These are phyloP conservation scores for Erythrocercus mccallii DNA, from an alignment of 2,113 vertebrate species.

Conservation along the genomic window DNA sequence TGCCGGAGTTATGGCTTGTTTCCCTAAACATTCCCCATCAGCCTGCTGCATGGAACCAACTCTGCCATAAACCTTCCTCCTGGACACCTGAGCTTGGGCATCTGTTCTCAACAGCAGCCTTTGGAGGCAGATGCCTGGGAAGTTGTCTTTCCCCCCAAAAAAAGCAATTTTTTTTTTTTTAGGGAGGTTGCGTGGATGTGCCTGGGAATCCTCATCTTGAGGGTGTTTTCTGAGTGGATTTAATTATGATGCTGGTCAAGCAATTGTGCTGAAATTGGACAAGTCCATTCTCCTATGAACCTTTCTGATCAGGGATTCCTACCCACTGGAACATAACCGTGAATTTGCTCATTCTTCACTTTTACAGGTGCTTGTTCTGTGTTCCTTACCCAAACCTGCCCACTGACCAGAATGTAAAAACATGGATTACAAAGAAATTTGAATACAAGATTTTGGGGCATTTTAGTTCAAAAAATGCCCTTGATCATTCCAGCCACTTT, in stretches of 20 bases:
- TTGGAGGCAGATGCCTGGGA: not conserved
- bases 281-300: not conserved
- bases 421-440: not conserved
- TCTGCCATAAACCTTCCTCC: not conserved
- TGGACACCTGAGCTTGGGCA: not conserved
- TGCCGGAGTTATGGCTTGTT: not conserved
- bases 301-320: not conserved
- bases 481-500: not conserved
- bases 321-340: not conserved
- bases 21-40: not conserved
- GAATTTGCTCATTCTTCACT: not conserved
- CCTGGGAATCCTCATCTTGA: not conserved
- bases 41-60: not conserved
- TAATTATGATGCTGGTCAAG: not conserved
- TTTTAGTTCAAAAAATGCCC: not conserved
- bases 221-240: not conserved
- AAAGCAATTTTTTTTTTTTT: accelerated
- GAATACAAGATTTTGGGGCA: not conserved
- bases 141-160: not conserved
- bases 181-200: not conserved
- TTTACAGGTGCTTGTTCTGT: not conserved
- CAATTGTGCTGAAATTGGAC: not conserved
- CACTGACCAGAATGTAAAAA: not conserved
- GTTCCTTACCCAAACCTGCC: not conserved
- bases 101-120: not conserved